Evolutionary conservation across 2,888 invertebrate genomes (phyloP), one percentile per base, ranked within the genome.

Genomic region (Conops quadrifasciatus): DNA sequence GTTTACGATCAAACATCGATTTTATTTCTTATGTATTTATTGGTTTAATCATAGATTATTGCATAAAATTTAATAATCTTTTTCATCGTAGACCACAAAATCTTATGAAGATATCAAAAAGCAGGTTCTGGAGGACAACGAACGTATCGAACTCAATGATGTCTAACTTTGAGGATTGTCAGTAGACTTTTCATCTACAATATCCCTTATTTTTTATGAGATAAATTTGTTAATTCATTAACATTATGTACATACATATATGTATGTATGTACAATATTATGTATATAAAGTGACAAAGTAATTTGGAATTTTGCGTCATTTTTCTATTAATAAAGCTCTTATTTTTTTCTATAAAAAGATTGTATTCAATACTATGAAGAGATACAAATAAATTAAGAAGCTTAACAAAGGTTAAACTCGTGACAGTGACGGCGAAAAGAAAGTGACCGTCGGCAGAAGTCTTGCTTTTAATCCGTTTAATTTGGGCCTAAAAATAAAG

Each of bases 21-120:
- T n/a, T n/a, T n/a, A n/a, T n/a, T n/a, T n/a, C n/a, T 58, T 16
- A 30, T 45, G 56, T 16, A 56, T 58, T 28, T 36, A 21, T 59
- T 56, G 58, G 26, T 21, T 53, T 36, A 36, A 36, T 36, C 36
- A 36, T 36, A 36, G 36, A 9, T 36, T 36, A 36, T 36, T 7
- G 9, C 9, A 36, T 36, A 36, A 36, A 36, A 36, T 36, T 36
- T 36, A 7, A 36, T 7, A 15, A 16, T 62, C 71, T 62, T 66
- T 19, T 45, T 63, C 36, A 16, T 21, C 47, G 64, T 78, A 87
- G 87, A 76, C 76, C 2, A 72, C 80, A 71, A 83, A 82, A 64
- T 80, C 85, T n/a, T 86, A 85, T 73, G 86, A 87, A 71, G 85
- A 85, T 58, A 67, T 85, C 65, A 82, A 81, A 73, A 82, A 82